Evolutionary conservation across 1,140 invertebrate species (phyloP).

Genomic region (Orius insidiosus): DNA sequence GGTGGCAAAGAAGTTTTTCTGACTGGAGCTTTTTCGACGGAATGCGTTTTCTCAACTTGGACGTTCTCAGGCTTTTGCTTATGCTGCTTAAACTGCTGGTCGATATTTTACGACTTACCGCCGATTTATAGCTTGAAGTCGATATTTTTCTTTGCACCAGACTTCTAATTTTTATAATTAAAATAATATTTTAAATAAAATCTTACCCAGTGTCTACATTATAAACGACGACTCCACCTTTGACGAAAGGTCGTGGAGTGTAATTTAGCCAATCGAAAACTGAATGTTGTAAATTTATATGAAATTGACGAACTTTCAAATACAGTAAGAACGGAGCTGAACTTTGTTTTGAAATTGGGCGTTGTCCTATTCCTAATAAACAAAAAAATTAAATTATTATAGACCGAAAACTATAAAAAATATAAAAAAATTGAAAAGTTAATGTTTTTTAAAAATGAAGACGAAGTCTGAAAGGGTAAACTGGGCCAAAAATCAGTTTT

Average conservation of each 20-base stretch:
- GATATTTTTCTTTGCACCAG: not conserved
- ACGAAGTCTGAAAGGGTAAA: no score
- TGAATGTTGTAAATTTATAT: constrained; percentile 4
- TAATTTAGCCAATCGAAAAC: constrained; percentile 9
- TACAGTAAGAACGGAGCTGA: constrained; percentile 2
- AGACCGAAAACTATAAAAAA: no score
- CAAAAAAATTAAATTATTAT: not conserved
- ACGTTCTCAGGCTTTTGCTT: not conserved
- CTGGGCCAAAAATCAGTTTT: not conserved
- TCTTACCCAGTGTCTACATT: not conserved
- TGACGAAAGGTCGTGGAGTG: not conserved
- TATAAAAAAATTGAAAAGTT: not conserved
- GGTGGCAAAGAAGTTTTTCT: not conserved
- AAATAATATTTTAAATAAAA: not conserved
- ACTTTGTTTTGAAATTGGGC: constrained; percentile 1
- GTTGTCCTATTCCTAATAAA: constrained; percentile 2
- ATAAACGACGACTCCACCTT: not conserved
- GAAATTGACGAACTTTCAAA: constrained; percentile 1
- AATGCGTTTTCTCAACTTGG: not conserved
- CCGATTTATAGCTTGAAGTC: not conserved
- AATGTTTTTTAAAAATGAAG: not conserved
- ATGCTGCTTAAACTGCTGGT: constrained; percentile 12
- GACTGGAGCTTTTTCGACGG: not conserved
- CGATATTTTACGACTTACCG: constrained; percentile 10
- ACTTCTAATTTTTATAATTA: no score